A percentile compares a stretch with the other conserved stretches of the same genome.
Conservation (phyloP, 2,113 vertebrate species). For the Xenotilapia leptura region DNA sequence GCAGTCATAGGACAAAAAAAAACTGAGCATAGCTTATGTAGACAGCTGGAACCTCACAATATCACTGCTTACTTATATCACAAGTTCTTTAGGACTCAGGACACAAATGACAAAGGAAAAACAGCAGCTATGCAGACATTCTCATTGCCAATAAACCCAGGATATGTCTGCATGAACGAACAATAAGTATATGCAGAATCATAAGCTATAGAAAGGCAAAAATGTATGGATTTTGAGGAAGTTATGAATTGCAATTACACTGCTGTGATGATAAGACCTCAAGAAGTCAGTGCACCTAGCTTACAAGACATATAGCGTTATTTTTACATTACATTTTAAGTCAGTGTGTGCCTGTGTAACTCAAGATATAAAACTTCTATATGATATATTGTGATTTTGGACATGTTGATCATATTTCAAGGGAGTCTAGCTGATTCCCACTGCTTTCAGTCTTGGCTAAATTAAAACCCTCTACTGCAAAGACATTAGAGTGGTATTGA, state of each 20-base stretch:
- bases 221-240: background rate
- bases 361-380: background rate
- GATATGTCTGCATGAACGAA: background rate
- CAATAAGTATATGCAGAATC: background rate
- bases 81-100: background rate
- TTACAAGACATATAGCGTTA: background rate
- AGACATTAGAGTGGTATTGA: background rate
- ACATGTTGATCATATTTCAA: background rate
- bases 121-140: background rate
- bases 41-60: background rate
- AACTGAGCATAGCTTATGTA: background rate
- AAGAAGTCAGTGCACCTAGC: background rate
- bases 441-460: background rate
- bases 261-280: background rate
- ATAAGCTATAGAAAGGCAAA: background rate
- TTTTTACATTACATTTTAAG: background rate
- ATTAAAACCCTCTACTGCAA: background rate
- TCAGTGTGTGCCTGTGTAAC: background rate
- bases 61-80: background rate
- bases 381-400: background rate
- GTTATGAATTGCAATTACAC: background rate
- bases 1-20: background rate
- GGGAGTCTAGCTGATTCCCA: background rate
- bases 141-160: background rate
- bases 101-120: background rate